Percentiles rank a stretch among this genome's conserved stretches.
phyloP scores from a whole-genome alignment of 2,113 vertebrate species.

The Protobothrops flavoviridis region DNA sequence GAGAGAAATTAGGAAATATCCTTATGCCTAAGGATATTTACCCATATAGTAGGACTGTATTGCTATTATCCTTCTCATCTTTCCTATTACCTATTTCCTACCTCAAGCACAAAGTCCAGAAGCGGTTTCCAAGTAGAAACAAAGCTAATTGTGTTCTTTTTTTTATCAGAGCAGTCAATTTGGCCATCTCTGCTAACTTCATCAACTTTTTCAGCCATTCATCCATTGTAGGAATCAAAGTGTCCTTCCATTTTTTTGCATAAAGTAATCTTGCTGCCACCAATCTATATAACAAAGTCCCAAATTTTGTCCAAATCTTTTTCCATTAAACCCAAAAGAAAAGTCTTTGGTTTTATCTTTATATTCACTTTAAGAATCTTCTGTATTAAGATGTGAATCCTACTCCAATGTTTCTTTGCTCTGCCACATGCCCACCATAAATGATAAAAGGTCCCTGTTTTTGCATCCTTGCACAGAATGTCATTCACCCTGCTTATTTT shows the following conservation, averaged over 20 bases:
- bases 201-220: background rate
- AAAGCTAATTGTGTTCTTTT: background rate
- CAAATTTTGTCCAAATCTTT: accelerated
- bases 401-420: background rate
- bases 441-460: background rate
- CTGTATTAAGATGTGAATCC: background rate
- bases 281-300: background rate
- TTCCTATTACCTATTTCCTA: background rate
- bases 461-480: background rate
- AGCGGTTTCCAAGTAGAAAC: background rate
- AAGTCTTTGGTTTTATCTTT: background rate
- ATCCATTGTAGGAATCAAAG: background rate
- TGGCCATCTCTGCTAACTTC: background rate
- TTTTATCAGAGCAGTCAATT: background rate
- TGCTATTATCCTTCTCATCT: no score
- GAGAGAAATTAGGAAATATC: background rate
- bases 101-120: background rate
- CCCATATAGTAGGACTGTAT: no score
- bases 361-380: background rate
- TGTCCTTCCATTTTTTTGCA: background rate
- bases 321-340: background rate
- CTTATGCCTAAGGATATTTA: no score
- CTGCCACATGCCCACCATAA: background rate
- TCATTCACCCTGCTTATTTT: background rate
- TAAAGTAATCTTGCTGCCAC: background rate